Evolutionary conservation across 2,888 invertebrate species (phyloP).

Genomic region (Kryphioiulus occultus): DNA sequence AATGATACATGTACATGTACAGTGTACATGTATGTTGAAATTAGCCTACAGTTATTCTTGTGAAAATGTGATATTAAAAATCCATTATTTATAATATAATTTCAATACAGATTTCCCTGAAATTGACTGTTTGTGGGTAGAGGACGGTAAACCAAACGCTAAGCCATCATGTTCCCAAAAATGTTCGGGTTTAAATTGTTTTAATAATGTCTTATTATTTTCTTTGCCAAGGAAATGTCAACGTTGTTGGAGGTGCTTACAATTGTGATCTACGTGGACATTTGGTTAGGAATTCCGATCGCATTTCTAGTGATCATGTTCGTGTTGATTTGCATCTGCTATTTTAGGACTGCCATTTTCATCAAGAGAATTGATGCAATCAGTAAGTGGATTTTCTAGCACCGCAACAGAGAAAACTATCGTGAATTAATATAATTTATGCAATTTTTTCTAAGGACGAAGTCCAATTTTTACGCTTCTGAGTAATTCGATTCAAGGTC

Average conservation of each 20-base stretch:
- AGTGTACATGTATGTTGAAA: too few species aligned
- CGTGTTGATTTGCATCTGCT: background rate
- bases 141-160: too few species aligned
- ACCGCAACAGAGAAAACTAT: background rate
- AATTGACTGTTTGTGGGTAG: too few species aligned
- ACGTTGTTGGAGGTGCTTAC: slow-evolving; percentile 16
- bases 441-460: slow-evolving; percentile 67
- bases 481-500: slow-evolving; percentile 85
- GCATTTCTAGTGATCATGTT: background rate
- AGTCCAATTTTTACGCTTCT: slow-evolving; percentile 96
- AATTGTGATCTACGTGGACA: slow-evolving; percentile 35
- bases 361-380: slow-evolving; percentile 43
- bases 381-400: background rate
- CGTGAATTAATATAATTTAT: background rate
- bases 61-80: too few species aligned
- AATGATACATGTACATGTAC: too few species aligned
- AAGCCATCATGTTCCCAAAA: too few species aligned
- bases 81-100: too few species aligned
- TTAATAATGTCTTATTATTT: background rate
- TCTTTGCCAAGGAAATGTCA: slow-evolving; percentile 13
- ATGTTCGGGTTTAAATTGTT: too few species aligned
- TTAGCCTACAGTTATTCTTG: too few species aligned
- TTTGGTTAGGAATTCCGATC: slow-evolving; percentile 30
- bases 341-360: background rate
- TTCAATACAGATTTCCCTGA: too few species aligned